Percentiles rank a stretch among this genome's conserved stretches.
Evolutionary conservation across 2,888 invertebrate species (phyloP).

Genomic region (Choristoneura rosaceana): DNA sequence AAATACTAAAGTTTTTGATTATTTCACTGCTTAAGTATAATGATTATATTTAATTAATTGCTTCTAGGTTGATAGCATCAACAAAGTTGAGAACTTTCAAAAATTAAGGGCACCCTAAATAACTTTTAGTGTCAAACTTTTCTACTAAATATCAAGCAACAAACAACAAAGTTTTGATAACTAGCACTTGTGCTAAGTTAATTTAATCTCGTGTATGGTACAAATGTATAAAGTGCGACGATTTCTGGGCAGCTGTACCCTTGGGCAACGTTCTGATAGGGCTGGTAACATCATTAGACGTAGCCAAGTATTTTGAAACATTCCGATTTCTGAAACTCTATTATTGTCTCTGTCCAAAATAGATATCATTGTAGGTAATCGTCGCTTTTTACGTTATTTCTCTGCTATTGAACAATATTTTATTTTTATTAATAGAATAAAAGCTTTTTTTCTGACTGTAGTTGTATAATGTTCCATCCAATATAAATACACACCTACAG

Average conservation of each 20-base stretch:
- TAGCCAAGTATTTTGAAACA: neutral
- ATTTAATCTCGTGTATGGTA: slow-evolving; percentile 30
- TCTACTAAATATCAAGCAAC: slow-evolving; percentile 24
- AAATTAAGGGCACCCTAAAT: slow-evolving; percentile 21
- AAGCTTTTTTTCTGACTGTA: no score
- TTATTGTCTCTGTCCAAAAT: no score
- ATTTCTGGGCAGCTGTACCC: slow-evolving; percentile 15
- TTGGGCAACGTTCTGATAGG: neutral
- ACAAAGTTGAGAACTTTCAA: slow-evolving; percentile 12
- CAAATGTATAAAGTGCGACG: slow-evolving; percentile 33
- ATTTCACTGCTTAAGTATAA: neutral
- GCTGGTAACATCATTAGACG: neutral
- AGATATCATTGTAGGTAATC: no score
- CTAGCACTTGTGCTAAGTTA: slow-evolving; percentile 34
- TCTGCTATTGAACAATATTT: no score
- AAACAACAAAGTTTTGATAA: slow-evolving; percentile 37
- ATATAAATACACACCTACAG: no score
- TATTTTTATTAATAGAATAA: no score
- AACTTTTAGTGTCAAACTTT: slow-evolving; percentile 31
- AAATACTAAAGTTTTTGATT: neutral
- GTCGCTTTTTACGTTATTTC: no score
- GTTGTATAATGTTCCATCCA: no score
- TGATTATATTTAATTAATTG: neutral
- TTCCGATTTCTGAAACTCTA: neutral
- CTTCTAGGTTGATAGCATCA: neutral